Percentiles rank a stretch among this genome's conserved stretches.
These are phyloP conservation scores for Crocidura indochinensis DNA, from an alignment of 2,797 vertebrate genomes.

Conservation along the genomic window DNA sequence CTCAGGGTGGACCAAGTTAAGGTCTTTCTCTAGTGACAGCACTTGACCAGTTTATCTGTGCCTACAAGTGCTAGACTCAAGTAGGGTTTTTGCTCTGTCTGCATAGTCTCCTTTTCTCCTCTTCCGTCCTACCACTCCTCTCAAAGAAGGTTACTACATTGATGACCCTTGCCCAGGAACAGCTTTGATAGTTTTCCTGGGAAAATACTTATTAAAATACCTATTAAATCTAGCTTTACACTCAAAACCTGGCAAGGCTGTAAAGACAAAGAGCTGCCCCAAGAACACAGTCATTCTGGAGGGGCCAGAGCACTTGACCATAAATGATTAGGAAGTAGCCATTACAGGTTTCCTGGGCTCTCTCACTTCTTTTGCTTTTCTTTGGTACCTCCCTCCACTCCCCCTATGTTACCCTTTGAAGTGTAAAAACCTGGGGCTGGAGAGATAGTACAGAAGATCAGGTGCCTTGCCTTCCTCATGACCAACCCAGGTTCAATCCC, in stretches of 20 bases:
- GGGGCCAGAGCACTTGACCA: background rate
- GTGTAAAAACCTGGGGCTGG: too few species aligned
- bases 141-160: too few species aligned
- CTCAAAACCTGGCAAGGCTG: background rate
- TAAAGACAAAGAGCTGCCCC: background rate
- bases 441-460: too few species aligned
- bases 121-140: background rate
- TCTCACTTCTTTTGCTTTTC: background rate
- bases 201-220: too few species aligned
- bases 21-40: too few species aligned
- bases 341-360: background rate
- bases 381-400: too few species aligned
- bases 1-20: too few species aligned
- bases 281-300: too few species aligned
- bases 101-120: background rate
- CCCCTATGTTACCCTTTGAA: too few species aligned
- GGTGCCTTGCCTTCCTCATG: too few species aligned
- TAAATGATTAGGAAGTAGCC: background rate
- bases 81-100: background rate
- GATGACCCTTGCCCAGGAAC: background rate
- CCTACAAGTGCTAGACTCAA: rapidly evolving
- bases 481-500: too few species aligned
- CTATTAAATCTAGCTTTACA: background rate
- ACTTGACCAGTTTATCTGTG: too few species aligned
- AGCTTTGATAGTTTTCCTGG: background rate